Evolutionary conservation across 2,888 invertebrate genomes (phyloP).

Genomic region (Nipponacmea schrenckii): DNA sequence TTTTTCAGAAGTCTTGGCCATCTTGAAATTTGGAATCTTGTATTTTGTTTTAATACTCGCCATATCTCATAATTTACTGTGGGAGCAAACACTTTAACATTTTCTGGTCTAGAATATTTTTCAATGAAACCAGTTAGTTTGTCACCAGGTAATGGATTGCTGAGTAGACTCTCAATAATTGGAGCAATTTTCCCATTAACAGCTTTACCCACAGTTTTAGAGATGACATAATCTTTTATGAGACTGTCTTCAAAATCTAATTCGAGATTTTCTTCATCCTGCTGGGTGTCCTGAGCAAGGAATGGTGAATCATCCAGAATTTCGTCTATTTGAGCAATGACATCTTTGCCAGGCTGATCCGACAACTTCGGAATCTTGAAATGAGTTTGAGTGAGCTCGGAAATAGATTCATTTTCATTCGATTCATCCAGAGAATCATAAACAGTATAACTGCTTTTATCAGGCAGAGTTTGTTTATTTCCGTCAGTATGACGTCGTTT

Average conservation of each 20-base stretch:
- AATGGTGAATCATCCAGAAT: background rate
- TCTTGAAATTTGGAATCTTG: background rate
- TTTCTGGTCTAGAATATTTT: background rate
- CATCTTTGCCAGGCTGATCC: background rate
- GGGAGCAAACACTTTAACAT: background rate
- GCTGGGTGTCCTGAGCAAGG: background rate
- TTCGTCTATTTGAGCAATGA: background rate
- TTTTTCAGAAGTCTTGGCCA: constrained; percentile 2
- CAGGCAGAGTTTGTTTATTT: background rate
- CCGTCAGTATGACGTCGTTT: background rate
- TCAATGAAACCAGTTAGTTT: constrained; percentile 2
- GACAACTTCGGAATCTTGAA: background rate
- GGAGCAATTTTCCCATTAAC: constrained; percentile 1
- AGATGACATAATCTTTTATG: background rate
- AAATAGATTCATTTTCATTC: background rate
- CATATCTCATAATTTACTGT: background rate
- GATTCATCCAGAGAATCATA: background rate
- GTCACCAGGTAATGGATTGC: background rate
- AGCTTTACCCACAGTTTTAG: background rate
- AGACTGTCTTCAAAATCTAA: constrained; percentile 1
- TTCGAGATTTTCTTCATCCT: background rate
- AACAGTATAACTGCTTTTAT: background rate
- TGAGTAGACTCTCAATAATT: background rate
- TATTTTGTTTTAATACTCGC: background rate
- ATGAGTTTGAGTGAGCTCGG: background rate